Conservation (phyloP, 2,888 invertebrate genomes). For the Gisinianus flammeolus region DNA sequence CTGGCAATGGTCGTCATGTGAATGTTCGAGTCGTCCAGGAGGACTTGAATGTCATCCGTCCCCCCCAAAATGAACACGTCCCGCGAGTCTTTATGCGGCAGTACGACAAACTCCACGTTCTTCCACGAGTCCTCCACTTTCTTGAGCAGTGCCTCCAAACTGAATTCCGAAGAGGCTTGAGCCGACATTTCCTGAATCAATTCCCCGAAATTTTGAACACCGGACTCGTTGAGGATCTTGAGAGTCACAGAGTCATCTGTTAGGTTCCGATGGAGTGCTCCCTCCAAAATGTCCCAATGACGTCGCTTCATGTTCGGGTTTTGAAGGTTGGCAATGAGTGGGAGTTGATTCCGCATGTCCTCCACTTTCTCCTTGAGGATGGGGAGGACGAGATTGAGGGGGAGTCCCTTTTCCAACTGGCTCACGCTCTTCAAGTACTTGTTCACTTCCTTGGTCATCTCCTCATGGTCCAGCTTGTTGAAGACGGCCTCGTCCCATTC, state of each 20-base stretch:
- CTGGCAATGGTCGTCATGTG: constrained; percentile 85
- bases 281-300: constrained; percentile 86
- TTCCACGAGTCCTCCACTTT: constrained; percentile 85
- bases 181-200: constrained; percentile 83
- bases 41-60: constrained; percentile 80
- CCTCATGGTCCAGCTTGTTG: constrained; percentile 73
- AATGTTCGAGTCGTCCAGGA: constrained; percentile 84
- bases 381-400: constrained; percentile 79
- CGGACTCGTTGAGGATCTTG: constrained; percentile 71
- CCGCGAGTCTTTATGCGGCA: constrained; percentile 78
- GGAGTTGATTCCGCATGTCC: constrained; percentile 69
- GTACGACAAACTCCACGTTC: constrained; percentile 75
- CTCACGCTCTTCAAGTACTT: constrained; percentile 75
- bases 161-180: constrained; percentile 86
- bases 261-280: constrained; percentile 75
- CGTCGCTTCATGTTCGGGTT: constrained; percentile 79
- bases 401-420: constrained; percentile 83
- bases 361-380: constrained; percentile 78
- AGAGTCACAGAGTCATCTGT: constrained; percentile 73
- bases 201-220: constrained; percentile 76
- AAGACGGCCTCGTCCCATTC: constrained; percentile 74
- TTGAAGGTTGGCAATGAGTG: constrained; percentile 78
- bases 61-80: constrained; percentile 85
- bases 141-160: constrained; percentile 78
- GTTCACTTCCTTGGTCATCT: constrained; percentile 71